phyloP scores from a whole-genome alignment of 2,113 vertebrate species.

The Atherinomorus stipes region DNA sequence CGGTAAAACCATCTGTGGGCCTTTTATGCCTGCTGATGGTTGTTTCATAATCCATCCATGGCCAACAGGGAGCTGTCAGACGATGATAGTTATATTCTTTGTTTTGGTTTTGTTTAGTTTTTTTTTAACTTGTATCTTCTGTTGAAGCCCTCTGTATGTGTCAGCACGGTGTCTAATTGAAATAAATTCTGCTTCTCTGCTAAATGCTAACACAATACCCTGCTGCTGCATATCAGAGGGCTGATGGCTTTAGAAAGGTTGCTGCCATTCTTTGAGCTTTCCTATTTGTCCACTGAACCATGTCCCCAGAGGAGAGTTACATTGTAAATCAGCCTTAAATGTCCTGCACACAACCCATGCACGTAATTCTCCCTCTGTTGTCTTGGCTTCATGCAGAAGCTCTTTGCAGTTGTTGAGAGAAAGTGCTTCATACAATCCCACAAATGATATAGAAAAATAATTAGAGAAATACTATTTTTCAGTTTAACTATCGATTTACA shows the following conservation, averaged over 20 bases:
- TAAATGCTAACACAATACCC: neutral
- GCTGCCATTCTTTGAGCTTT: constrained; percentile 5
- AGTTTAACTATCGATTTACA: neutral
- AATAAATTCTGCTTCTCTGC: neutral
- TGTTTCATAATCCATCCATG: too few relatives aligned
- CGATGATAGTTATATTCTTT: neutral
- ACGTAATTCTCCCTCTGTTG: neutral
- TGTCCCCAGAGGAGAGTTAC: neutral
- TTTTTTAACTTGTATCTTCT: too few relatives aligned
- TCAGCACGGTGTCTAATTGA: neutral
- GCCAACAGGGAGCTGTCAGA: neutral
- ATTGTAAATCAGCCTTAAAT: constrained; percentile 8
- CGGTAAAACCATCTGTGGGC: too few relatives aligned
- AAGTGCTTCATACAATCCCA: neutral
- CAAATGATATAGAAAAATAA: neutral
- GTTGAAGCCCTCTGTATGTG: neutral
- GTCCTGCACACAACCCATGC: neutral
- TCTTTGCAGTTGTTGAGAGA: constrained; percentile 1
- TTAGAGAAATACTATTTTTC: neutral
- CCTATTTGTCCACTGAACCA: constrained; percentile 4
- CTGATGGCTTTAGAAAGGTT: constrained; percentile 28
- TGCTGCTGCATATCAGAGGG: constrained; percentile 11
- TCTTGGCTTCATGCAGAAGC: neutral
- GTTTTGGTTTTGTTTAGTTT: neutral
- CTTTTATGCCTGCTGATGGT: too few relatives aligned